Evolutionary conservation across 2,113 vertebrate genomes (phyloP), one percentile per base, ranked within the genome.

Genomic region (Muntiacus muntjak): DNA sequence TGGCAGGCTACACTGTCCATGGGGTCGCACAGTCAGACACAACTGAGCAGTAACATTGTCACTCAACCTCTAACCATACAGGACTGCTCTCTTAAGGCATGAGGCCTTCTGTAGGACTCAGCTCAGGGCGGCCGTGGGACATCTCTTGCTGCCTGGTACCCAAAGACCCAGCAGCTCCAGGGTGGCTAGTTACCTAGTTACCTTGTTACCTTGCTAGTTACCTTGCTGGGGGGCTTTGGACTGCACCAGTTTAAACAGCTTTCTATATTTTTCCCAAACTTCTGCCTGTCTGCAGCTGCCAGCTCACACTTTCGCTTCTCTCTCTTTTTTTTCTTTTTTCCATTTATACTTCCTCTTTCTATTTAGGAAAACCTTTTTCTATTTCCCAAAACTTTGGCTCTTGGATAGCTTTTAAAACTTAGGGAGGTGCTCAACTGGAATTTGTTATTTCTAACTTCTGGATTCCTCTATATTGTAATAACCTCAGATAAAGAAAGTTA

Each of bases 371-470:
- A 82, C 45, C 15, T 50, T 36, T 96, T 93, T 50, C 19, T 82
- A 13, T 95, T 87, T 96, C 62, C 58, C 58, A 45, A 57, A 86
- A 94, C 47, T 90, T 81, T 45, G 87, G n/a, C 58, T 64, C 36
- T 81, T 94, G 36, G 12, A 62, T 92, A 87, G 26, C 62, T 82
- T 96, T 94, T 52, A 86, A 74, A 85, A 83, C 25, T 62, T 76
- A 87, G 50, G 17, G 30, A 67, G 91, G 13, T 12, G 40, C 23
- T 47, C 33, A n/a, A 2, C 19, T 79, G 50, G 36, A 14, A 58
- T 95, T 87, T 92, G 43, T 86, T 90, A 23, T 91, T 89, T 96
- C 36, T 79, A 60, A 55, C 40, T 92, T 74, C 64, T 89, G 78
- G 45, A 50, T 87, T 89, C 15, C 52, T 95, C 12, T 40, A 64